Base-by-base conservation (phyloP, 2,888 invertebrate genomes). In the Halocaridina rubra region DNA sequence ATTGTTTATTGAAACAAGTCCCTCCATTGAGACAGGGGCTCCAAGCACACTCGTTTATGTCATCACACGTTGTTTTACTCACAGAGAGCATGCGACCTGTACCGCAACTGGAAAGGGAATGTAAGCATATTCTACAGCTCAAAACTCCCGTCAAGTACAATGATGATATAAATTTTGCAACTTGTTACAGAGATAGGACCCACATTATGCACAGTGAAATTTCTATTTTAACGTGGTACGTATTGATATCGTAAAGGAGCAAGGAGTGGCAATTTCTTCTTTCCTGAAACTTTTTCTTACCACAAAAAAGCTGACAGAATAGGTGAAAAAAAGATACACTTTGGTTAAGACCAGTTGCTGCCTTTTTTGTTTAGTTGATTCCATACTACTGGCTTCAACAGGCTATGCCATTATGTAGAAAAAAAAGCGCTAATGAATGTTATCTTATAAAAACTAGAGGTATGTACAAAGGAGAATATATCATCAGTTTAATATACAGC, bases 11-110 rank as follows among this genome's bases (percentile, higher is more conserved):
- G 79, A 69, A 53, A 22, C 79, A 79, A 10, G 79, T 69, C 13
- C 79, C 79, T 4, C 79, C 79, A 30, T 79, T 79, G 69, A 79
- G 79, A 27, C 79, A 79, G 0, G 79, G 79, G n/a, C 53, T 30
- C 79, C 79, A 79, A 1, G 57, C 10, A 27, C 79, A 79, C 57
- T 79, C 79, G 69, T 79, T 46, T 29, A 33, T 69, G 27, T 79
- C 79, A 22, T 79, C 67, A 22, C 79, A 79, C 30, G 79, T 46
- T n/a, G 64, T 69, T 22, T 30, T 79, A 5, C 8, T n/a, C 1
- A 29, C 7, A 3, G 69, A 22, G 19, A 79, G 30, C 13, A 69
- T 69, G 2, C 69, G 46, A 1, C 79, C 79, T 22, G 67, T 69
- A 10, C 79, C 79, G 19, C 79, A 79, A 53, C 79, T 79, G 69